Conservation (phyloP, 2,888 invertebrate genomes). For the Stenotaenia linearis region DNA sequence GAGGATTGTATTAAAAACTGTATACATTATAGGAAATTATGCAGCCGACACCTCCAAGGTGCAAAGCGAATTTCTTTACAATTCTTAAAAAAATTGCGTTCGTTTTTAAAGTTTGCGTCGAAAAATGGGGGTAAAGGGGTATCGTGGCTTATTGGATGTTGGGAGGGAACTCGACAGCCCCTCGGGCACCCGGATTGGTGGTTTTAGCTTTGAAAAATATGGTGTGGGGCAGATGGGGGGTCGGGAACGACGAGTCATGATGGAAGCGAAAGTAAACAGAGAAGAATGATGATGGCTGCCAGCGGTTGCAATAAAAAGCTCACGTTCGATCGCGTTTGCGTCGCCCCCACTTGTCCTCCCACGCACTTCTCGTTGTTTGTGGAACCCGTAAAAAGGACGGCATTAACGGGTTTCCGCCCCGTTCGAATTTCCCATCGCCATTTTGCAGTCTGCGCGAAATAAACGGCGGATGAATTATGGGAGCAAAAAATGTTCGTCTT, state of each 20-base stretch:
- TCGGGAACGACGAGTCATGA: background rate
- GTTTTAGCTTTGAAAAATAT: background rate
- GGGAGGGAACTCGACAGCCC: background rate
- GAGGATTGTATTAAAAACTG: background rate
- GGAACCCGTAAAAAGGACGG: background rate
- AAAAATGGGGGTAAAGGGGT: background rate
- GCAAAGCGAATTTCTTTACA: background rate
- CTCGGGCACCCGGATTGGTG: background rate
- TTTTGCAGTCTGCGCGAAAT: background rate
- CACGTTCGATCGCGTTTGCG: background rate
- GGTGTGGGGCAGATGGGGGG: background rate
- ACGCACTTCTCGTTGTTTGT: background rate
- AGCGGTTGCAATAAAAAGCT: background rate
- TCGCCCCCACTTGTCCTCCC: constrained; percentile 2
- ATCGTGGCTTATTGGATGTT: background rate
- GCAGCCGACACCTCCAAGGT: background rate
- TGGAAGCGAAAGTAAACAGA: background rate
- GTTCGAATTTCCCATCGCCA: background rate
- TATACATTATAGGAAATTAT: background rate
- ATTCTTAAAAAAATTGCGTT: too few species aligned
- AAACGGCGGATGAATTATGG: background rate
- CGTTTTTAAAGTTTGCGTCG: too few species aligned
- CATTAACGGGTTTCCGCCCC: background rate
- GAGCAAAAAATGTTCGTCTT: background rate
- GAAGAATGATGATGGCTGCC: background rate